Percentiles rank a stretch among this genome's conserved stretches.
phyloP scores from a whole-genome alignment of 2,113 vertebrate species.

The Pelecanus crispus region DNA sequence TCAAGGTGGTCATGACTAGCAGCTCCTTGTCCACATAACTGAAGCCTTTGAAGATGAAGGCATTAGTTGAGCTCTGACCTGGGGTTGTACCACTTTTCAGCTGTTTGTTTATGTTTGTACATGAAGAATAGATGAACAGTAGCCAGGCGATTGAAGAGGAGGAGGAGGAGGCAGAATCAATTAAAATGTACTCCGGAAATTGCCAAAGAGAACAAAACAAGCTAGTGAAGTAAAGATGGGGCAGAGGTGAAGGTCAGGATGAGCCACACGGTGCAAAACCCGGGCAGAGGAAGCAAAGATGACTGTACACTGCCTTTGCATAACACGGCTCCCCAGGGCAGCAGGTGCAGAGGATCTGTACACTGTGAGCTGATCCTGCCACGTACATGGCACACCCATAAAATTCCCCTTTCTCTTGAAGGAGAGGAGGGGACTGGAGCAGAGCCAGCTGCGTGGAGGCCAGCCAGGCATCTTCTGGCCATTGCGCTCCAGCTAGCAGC shows the following conservation, averaged over 20 bases:
- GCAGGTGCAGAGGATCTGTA: not conserved
- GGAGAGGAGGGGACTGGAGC: not conserved
- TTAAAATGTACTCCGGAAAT: not conserved
- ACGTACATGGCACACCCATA: rapidly evolving
- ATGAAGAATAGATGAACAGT: not conserved
- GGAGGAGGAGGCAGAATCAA: not conserved
- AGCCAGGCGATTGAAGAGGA: not conserved
- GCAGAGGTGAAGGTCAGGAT: not conserved
- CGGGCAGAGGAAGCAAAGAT: not conserved
- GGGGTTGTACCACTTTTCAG: not conserved
- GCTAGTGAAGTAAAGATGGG: not conserved
- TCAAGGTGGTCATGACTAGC: not conserved
- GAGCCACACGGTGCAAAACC: not conserved
- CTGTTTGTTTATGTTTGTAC: not conserved
- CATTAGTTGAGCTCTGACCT: not conserved
- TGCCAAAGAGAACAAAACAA: not conserved
- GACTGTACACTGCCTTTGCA: not conserved
- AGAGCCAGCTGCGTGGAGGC: not conserved
- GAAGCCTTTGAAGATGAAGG: not conserved
- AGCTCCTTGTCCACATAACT: not conserved
- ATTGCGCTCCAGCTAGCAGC: not conserved
- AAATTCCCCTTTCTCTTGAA: not conserved
- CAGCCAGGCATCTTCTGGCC: not conserved
- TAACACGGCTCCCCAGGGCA: not conserved
- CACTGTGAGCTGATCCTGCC: not conserved